These are phyloP conservation scores for Lapara coniferarum DNA, from an alignment of 2,888 invertebrate genomes.

Conservation along the genomic window DNA sequence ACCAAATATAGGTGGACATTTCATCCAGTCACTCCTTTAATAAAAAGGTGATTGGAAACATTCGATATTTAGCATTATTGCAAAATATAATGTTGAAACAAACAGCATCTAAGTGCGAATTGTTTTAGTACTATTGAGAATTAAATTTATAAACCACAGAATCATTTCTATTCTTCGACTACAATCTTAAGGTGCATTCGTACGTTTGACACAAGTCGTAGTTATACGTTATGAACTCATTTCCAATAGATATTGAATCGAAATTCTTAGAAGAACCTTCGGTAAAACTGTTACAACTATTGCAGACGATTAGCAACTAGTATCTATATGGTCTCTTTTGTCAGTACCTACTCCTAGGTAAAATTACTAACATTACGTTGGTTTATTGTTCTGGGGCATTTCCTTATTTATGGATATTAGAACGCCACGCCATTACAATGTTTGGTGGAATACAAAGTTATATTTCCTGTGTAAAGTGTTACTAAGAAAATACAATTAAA, in stretches of 20 bases:
- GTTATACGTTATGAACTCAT: slow-evolving; percentile 1
- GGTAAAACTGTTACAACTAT: neutral
- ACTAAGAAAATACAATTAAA: too few relatives aligned
- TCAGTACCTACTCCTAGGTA: neutral
- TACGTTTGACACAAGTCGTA: neutral
- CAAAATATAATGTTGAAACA: neutral
- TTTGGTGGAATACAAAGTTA: neutral
- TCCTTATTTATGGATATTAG: neutral
- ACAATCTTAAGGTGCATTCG: neutral
- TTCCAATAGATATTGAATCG: slow-evolving; percentile 11
- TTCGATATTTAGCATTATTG: slow-evolving; percentile 25
- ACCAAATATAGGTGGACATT: slow-evolving; percentile 36
- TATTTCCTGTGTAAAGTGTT: too few relatives aligned
- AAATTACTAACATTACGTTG: neutral
- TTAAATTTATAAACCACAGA: neutral
- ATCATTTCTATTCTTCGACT: neutral
- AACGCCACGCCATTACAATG: neutral
- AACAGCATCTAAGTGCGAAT: neutral
- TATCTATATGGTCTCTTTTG: neutral
- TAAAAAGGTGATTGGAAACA: slow-evolving; percentile 31
- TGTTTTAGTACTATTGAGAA: neutral
- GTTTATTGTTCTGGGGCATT: neutral
- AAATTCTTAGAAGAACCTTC: slow-evolving; percentile 13
- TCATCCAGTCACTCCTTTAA: slow-evolving; percentile 28
- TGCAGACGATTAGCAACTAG: neutral